Evolutionary conservation across 2,797 vertebrate genomes (phyloP).

Genomic region (Pangasius macronema): DNA sequence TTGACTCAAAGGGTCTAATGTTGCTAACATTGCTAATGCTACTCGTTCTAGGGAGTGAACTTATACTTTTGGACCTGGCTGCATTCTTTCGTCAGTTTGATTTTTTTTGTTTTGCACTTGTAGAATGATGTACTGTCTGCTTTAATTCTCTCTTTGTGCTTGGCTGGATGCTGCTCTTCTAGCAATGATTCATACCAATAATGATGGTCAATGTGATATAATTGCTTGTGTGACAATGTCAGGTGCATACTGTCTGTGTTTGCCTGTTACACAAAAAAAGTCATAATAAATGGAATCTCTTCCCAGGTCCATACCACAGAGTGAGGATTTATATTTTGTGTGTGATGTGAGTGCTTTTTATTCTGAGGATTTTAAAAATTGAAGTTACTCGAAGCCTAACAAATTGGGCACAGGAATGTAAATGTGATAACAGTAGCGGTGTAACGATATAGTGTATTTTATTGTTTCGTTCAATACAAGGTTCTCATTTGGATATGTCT

Average conservation of each 20-base stretch:
- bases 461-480: background rate
- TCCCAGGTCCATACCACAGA: background rate
- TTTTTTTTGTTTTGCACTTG: background rate
- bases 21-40: background rate
- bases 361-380: background rate
- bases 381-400: background rate
- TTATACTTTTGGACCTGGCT: background rate
- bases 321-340: background rate
- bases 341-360: background rate
- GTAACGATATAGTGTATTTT: background rate
- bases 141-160: conserved; percentile 86
- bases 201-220: conserved; percentile 47
- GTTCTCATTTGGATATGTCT: background rate
- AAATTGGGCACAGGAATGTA: background rate
- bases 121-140: conserved; percentile 64
- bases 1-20: background rate
- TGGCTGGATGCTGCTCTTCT: conserved; percentile 86
- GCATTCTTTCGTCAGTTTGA: background rate
- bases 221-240: conserved; percentile 39
- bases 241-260: conserved; percentile 8
- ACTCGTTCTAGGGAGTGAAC: background rate
- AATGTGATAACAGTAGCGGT: background rate
- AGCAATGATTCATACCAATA: conserved; percentile 85
- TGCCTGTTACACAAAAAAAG: background rate
- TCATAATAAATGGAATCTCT: background rate